These are phyloP conservation scores for Mimas tiliae DNA, from an alignment of 2,888 invertebrate species.

Conservation along the genomic window DNA sequence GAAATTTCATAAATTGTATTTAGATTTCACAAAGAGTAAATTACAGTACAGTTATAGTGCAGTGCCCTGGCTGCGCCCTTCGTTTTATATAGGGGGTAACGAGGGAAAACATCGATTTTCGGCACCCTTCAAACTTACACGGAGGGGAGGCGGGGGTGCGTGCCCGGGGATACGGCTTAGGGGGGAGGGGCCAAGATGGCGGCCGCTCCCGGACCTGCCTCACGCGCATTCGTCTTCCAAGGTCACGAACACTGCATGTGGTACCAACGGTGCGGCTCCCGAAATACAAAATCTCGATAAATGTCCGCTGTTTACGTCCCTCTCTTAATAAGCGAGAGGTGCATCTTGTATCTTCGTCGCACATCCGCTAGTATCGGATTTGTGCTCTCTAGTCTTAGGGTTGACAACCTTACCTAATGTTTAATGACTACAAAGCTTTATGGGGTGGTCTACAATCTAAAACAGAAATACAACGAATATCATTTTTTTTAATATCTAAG, in stretches of 20 bases:
- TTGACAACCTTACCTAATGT: conserved; percentile 22
- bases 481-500: too few species aligned
- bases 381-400: conserved; percentile 27
- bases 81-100: conserved; percentile 63
- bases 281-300: conserved; percentile 76
- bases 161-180: conserved; percentile 41
- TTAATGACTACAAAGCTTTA: not conserved
- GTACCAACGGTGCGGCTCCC: conserved; percentile 66
- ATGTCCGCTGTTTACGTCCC: conserved; percentile 54
- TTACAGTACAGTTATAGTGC: conserved; percentile 36
- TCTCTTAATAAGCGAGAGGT: conserved; percentile 46
- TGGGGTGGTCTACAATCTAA: not conserved
- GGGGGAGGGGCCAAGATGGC: conserved; percentile 77
- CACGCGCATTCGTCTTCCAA: conserved; percentile 71
- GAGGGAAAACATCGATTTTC: conserved; percentile 81
- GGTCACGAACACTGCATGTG: conserved; percentile 74
- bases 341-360: conserved; percentile 49
- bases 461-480: not conserved
- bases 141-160: conserved; percentile 21
- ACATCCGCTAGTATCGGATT: conserved; percentile 61
- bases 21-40: conserved; percentile 31
- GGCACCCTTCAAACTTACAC: conserved; percentile 67
- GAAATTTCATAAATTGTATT: conserved; percentile 9
- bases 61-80: conserved; percentile 59
- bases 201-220: conserved; percentile 75